Base-by-base conservation (phyloP, 2,113 vertebrate genomes). In the Orthonyx spaldingii region DNA sequence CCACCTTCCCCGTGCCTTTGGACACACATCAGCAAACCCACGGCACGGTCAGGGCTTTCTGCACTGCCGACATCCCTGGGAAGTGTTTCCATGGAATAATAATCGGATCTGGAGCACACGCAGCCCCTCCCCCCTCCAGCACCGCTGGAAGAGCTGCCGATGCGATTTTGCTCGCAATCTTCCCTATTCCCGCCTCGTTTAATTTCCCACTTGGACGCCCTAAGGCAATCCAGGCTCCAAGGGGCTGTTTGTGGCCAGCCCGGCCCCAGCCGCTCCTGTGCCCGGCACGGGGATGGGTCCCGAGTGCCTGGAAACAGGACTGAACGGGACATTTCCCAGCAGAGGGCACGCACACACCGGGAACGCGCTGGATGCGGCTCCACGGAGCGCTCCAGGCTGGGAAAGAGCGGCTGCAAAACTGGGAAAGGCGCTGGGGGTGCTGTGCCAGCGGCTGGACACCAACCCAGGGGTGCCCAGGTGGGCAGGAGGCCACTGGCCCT, bases 1-100 rank as follows among this genome's bases (percentile, higher is more conserved):
- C 7, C 39, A 1, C 49, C 32, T 8, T 6, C 15, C 9, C 33
- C 12, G 41, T 27, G 41, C 14, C 52, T 55, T 50, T 20, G 50
- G 44, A 0, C 41, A 2, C 13, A 7, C 13, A 8, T 8, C 30
- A 17, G 5, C 56, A 10, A 41, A 11, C 6, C 30, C 9, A 9
- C 2, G 5, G 1, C 17, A 3, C 1, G 14, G 4, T 28, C 3
- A 1, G 42, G 17, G 35, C 55, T 55, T 46, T 49, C 78, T 30
- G 5, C 19, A 20, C 78, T 2, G 44, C 61, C 33, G 27, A 8
- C 5, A 33, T 10, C 71, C 19, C 1, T 8, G 87, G 60, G 83
- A 15, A 39, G n/a, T 11, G 41, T 1, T 66, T 33, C 7, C 1
- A 0, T 3, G 1, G 20, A 20, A 41, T 3, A 8, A 13, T 33